Evolutionary conservation across 2,113 vertebrate genomes (phyloP).

Genomic region (Holacanthus passer): DNA sequence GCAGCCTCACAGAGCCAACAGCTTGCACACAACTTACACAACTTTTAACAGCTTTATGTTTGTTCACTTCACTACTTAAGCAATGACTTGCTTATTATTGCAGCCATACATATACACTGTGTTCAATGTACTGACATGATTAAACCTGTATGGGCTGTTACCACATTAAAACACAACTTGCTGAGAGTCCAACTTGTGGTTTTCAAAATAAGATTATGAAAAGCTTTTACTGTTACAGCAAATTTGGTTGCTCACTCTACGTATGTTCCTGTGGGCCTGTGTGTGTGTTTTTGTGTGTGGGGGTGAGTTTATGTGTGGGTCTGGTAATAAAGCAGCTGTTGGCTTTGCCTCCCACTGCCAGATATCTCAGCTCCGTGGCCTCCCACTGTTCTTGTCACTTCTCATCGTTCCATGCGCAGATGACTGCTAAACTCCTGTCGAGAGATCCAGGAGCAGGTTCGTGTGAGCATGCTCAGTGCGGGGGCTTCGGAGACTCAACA

Average conservation of each 20-base stretch:
- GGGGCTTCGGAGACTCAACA: constrained; percentile 42
- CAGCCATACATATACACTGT: not conserved
- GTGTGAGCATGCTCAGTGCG: constrained; percentile 60
- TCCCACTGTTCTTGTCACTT: constrained; percentile 63
- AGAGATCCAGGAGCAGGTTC: constrained; percentile 34
- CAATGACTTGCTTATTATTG: not conserved
- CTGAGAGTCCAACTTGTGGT: not conserved
- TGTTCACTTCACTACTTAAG: too few species aligned
- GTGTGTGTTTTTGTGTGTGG: constrained; percentile 19
- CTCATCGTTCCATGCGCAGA: constrained; percentile 37
- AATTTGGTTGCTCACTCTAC: not conserved
- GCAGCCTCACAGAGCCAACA: not conserved
- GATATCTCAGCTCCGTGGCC: constrained; percentile 45
- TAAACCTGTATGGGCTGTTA: not conserved
- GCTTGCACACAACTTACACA: not conserved
- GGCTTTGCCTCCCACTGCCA: constrained; percentile 31
- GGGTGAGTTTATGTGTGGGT: constrained; percentile 33
- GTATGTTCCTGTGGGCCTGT: not conserved
- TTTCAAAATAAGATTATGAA: not conserved
- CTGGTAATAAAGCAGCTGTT: constrained; percentile 35
- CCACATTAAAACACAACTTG: not conserved
- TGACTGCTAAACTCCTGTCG: constrained; percentile 55
- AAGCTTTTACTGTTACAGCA: not conserved
- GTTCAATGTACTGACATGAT: not conserved
- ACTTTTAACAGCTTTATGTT: not conserved